Evolutionary conservation across 2,113 vertebrate genomes (phyloP), one percentile per base, ranked within the genome.

Genomic region (Oenanthe melanoleuca): DNA sequence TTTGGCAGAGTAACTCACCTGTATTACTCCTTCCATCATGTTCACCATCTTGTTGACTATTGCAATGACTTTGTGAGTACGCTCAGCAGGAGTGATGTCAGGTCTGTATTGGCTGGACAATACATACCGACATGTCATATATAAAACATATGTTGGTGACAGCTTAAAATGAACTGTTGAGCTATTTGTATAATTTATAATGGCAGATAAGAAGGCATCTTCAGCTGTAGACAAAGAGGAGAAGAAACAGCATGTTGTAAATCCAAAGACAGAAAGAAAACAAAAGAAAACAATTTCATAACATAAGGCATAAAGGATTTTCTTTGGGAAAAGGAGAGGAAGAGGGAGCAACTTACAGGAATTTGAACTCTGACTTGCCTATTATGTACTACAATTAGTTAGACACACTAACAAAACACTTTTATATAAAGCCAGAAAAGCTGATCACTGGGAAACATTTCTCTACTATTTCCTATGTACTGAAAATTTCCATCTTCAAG

Each of bases 1-100:
- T 80, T 42, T 34, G 74, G 64, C 40, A 42, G 49, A 44, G 25
- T 63, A 82, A 98, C 99, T 98, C 95, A 99, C 99, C 99, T 99
- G 99, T 96, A 99, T 99, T 93, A 99, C 99, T 56, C 99, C 98
- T 97, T 99, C 99, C 99, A 99, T 99, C 99, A 99, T 99, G 98
- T 98, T 99, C 98, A 99, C 99, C 99, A 99, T 99, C 98, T 99
- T 99, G 98, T 99, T 99, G 87, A 99, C 98, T 71, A 99, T 98
- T 86, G 99, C 99, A n/a, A 99, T 98, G 97, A 99, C 99, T 91
- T 99, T 99, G 97, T 99, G 99, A 26, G 99, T 98, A n/a, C 99
- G 98, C 95, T 99, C 99, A 0, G 99, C 95, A 5, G 99, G 98
- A 42, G 98, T 99, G 97, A 98, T 98, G 91, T 99, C 99, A 4